Percentiles rank a stretch among this genome's conserved stretches.
phyloP scores from a whole-genome alignment of 2,797 vertebrate genomes.

The Helostoma temminkii region DNA sequence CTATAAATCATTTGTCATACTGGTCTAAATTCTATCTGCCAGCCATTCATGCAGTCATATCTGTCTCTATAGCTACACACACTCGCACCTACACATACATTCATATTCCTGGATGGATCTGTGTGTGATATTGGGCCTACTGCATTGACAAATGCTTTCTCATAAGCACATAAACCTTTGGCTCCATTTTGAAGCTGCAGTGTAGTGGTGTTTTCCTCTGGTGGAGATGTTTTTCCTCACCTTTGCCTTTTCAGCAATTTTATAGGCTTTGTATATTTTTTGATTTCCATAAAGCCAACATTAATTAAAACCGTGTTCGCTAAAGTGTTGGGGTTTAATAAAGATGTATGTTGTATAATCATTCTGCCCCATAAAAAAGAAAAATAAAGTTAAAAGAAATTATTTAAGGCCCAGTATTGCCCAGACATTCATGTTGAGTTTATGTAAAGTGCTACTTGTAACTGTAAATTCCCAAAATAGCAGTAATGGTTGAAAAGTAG shows the following conservation, averaged over 20 bases:
- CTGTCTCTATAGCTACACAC: conserved; percentile 42
- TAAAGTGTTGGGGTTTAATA: no score
- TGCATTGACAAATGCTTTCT: conserved; percentile 55
- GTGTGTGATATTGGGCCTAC: conserved; percentile 46
- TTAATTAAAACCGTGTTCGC: no score
- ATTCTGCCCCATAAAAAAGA: no score
- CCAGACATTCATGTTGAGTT: no score
- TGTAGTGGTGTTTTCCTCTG: conserved; percentile 3
- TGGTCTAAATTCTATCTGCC: conserved; percentile 81
- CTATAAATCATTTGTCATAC: conserved; percentile 85
- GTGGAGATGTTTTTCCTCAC: conserved; percentile 1
- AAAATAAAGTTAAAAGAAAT: no score
- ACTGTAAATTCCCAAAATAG: no score
- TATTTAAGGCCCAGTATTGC: no score
- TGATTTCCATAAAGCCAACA: no score
- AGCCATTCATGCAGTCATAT: conserved; percentile 70
- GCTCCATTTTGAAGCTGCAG: conserved; percentile 42
- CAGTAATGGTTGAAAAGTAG: background rate
- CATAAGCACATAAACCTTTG: conserved; percentile 53
- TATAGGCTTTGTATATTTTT: no score
- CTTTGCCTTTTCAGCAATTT: conserved; percentile 13
- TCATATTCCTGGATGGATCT: conserved; percentile 47
- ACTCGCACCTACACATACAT: conserved; percentile 17
- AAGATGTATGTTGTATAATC: no score
- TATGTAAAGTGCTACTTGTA: no score